Base-by-base conservation (phyloP, 2,113 vertebrate species). In the Bujurquina vittata region DNA sequence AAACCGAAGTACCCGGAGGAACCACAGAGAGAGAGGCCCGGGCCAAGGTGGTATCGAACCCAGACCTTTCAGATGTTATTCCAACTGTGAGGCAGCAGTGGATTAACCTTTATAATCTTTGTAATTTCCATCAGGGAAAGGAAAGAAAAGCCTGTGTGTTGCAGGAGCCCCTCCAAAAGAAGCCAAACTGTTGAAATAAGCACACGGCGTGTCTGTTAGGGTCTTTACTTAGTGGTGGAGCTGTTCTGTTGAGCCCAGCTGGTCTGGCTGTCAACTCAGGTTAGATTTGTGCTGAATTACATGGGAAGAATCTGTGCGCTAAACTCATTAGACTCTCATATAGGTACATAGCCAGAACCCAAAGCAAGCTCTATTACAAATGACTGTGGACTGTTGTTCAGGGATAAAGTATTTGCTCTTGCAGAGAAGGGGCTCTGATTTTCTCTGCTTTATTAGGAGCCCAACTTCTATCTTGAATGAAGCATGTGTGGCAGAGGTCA, bases 231-330 rank as follows among this genome's bases (percentile, higher is more conserved):
- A 69, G 12, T 58, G 58, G 23, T 52, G 54, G 37, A 56, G 67
- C 54, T 56, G 75, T 62, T 72, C 57, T 77, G 17, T 75, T 49
- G 18, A 84, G 63, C 58, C 54, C 80, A 84, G 81, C 74, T 84
- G 81, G 37, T 63, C 58, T 49, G 75, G 69, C 59, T 79, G 63
- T 60, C 52, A 74, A 23, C 75, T 59, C 54, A 18, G 40, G 54
- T 62, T 67, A 22, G 49, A 69, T 62, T 62, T 75, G 75, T 86
- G 84, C 81, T 84, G 81, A 86, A 89, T 84, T 78, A 75, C 65
- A 76, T 67, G 54, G 46, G 74, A 63, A 31, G 67, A 81, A 84
- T 79, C 75, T 69, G 54, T 52, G 55, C 56, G 65, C n/a, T 75
- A 86, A 89, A 78, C 75, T 75, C 84, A 89, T 81, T 78, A 84